phyloP scores from a whole-genome alignment of 2,113 vertebrate species.

The Toxostoma redivivum region DNA sequence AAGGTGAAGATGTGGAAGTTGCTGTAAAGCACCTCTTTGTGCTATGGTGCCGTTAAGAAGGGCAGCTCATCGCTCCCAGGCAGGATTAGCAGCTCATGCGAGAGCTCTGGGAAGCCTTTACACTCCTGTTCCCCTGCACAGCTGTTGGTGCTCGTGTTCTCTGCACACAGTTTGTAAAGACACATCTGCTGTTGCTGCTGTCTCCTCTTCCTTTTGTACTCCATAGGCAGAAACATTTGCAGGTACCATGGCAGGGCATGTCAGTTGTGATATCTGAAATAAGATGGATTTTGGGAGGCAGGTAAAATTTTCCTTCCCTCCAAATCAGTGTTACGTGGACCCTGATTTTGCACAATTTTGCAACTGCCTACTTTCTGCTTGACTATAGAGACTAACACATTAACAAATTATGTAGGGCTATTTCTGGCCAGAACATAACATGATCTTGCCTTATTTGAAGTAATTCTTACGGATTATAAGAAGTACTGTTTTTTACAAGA shows the following conservation, averaged over 20 bases:
- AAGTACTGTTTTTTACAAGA: not conserved
- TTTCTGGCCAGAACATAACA: not conserved
- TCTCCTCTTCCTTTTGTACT: not conserved
- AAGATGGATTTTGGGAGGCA: not conserved
- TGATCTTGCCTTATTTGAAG: not conserved
- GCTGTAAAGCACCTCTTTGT: not conserved
- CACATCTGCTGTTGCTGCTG: not conserved
- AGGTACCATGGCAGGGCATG: not conserved
- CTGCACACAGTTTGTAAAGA: not conserved
- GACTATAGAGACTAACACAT: not conserved
- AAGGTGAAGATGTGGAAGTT: not conserved
- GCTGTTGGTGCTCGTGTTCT: not conserved
- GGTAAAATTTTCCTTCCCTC: not conserved
- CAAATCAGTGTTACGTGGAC: not conserved
- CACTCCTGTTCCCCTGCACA: not conserved
- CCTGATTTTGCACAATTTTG: not conserved
- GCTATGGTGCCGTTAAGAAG: not conserved
- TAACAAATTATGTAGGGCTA: not conserved
- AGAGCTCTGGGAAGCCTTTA: not conserved
- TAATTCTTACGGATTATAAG: not conserved
- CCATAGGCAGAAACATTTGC: not conserved
- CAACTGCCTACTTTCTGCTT: not conserved
- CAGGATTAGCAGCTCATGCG: not conserved
- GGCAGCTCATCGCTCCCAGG: not conserved
- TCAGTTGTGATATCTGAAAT: not conserved